Percentiles rank a stretch among this genome's conserved stretches.
Evolutionary conservation across 2,888 invertebrate species (phyloP).

Genomic region (Eilema depressum): DNA sequence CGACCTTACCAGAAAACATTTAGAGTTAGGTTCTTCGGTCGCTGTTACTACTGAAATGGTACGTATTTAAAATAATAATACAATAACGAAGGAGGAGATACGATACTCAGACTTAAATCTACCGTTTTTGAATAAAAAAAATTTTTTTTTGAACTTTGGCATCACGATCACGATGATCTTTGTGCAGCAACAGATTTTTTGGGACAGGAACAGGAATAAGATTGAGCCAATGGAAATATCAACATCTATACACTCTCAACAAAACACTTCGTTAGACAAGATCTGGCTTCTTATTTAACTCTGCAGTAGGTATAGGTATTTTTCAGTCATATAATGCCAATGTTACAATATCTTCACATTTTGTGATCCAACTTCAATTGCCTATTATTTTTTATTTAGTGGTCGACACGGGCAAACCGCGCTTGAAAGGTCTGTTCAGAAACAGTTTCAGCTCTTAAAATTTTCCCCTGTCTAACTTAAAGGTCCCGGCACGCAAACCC

Average conservation of each 20-base stretch:
- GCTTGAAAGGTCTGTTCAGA: background rate
- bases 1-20: constrained; percentile 68
- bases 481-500: background rate
- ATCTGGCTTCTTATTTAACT: too few relatives aligned
- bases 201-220: too few relatives aligned
- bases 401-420: background rate
- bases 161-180: background rate
- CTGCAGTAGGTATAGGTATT: too few relatives aligned
- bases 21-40: constrained; percentile 74
- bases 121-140: too few relatives aligned
- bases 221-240: too few relatives aligned
- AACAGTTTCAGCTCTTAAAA: background rate
- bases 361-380: background rate
- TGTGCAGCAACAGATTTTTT: background rate
- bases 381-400: background rate
- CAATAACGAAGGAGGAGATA: too few relatives aligned
- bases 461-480: background rate
- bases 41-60: constrained; percentile 81
- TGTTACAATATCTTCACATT: background rate
- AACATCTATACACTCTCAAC: too few relatives aligned
- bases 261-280: too few relatives aligned
- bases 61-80: constrained; percentile 29
- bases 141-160: too few relatives aligned
- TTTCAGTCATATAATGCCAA: too few relatives aligned
- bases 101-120: too few relatives aligned